These are phyloP conservation scores for Cantharis nigra DNA, from an alignment of 2,888 invertebrate genomes.

Conservation along the genomic window DNA sequence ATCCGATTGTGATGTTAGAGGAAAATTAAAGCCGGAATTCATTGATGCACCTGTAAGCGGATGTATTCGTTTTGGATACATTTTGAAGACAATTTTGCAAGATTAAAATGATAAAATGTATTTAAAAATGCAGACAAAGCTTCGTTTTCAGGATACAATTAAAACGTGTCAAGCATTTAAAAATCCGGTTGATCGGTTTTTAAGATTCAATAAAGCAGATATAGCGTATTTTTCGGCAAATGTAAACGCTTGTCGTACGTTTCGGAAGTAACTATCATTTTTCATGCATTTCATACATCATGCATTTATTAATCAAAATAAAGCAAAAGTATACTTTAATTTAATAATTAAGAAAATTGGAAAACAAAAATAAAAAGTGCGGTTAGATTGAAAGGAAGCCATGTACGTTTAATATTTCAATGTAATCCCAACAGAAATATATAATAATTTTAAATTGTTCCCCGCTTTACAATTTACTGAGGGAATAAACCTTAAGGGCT, in stretches of 20 bases:
- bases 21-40: neutral
- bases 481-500: neutral
- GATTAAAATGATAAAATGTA: neutral
- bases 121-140: neutral
- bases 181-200: neutral
- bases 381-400: neutral
- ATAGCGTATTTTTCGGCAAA: neutral
- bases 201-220: neutral
- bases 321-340: neutral
- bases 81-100: neutral
- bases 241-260: neutral
- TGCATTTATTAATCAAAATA: no score
- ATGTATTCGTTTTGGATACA: neutral
- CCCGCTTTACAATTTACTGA: neutral
- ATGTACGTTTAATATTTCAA: neutral
- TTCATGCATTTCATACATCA: neutral
- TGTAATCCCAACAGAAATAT: neutral
- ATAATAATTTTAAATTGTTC: neutral
- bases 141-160: neutral
- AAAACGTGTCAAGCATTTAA: neutral
- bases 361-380: neutral
- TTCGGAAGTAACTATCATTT: neutral
- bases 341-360: neutral
- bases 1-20: no score
- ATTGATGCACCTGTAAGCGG: neutral